Evolutionary conservation across 2,113 vertebrate species (phyloP).

Genomic region (Penelope pileata): DNA sequence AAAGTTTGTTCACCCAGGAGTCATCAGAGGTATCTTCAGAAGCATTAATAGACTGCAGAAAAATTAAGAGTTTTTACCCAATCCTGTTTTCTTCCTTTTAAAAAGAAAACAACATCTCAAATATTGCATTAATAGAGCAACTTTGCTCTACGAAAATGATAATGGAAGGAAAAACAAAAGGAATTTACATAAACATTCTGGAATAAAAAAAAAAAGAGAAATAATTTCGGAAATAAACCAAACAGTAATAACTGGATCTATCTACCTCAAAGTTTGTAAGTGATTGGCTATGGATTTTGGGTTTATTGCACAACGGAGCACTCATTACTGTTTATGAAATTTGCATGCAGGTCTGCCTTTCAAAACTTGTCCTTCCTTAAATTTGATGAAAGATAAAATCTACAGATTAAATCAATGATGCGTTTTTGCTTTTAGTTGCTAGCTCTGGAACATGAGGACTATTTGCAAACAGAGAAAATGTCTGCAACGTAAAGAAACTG

Average conservation of each 20-base stretch:
- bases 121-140: not conserved
- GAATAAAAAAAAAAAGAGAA: not conserved
- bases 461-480: not conserved
- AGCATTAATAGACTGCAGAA: slow-evolving; percentile 76
- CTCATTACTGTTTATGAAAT: not conserved
- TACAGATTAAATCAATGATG: not conserved
- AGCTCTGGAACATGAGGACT: not conserved
- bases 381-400: not conserved
- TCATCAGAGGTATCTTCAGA: slow-evolving; percentile 63
- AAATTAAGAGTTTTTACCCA: not conserved
- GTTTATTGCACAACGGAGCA: not conserved
- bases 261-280: not conserved
- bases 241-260: not conserved
- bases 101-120: not conserved
- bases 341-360: not conserved
- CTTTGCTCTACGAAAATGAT: not conserved
- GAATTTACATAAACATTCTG: not conserved
- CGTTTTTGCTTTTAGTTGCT: not conserved
- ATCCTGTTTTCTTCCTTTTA: not conserved
- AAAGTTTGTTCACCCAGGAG: slow-evolving; percentile 85
- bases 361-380: not conserved
- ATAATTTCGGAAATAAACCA: not conserved
- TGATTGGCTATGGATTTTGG: not conserved
- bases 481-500: not conserved
- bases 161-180: not conserved